Percentiles rank a stretch among this genome's conserved stretches.
These are phyloP conservation scores for Apocheima hispidaria DNA, from an alignment of 2,888 invertebrate species.

Conservation along the genomic window DNA sequence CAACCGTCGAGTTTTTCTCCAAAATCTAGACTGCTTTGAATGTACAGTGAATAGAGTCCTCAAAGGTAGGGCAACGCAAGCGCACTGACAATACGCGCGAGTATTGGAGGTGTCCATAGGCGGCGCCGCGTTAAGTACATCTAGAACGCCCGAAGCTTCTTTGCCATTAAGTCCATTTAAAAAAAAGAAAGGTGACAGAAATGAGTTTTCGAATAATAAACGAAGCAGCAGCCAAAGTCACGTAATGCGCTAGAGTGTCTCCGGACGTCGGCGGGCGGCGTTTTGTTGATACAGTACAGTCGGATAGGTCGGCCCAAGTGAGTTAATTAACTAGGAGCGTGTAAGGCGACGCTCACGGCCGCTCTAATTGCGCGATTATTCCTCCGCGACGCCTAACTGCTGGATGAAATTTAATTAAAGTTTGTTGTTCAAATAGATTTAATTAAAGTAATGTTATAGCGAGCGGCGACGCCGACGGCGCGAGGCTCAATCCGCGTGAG, in stretches of 20 bases:
- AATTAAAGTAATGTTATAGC: constrained; percentile 87
- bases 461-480: constrained; percentile 71
- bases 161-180: too few relatives aligned
- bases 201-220: background rate
- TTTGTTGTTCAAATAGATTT: constrained; percentile 88
- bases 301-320: constrained; percentile 79
- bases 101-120: too few relatives aligned
- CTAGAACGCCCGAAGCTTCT: too few relatives aligned
- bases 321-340: constrained; percentile 85
- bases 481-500: constrained; percentile 84
- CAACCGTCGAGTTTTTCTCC: too few relatives aligned
- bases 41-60: too few relatives aligned
- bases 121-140: too few relatives aligned
- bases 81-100: too few relatives aligned
- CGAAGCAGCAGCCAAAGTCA: constrained; percentile 19
- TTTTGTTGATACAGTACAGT: constrained; percentile 60
- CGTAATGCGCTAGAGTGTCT: constrained; percentile 28
- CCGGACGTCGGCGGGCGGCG: constrained; percentile 36
- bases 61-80: too few relatives aligned
- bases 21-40: too few relatives aligned
- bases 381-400: constrained; percentile 86
- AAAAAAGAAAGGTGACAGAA: too few relatives aligned
- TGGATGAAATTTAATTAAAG: constrained; percentile 87
- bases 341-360: constrained; percentile 86
- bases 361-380: constrained; percentile 86